A percentile compares a stretch with the other conserved stretches of the same genome.
Evolutionary conservation across 2,113 vertebrate genomes (phyloP).

Genomic region (Corvus cornix): DNA sequence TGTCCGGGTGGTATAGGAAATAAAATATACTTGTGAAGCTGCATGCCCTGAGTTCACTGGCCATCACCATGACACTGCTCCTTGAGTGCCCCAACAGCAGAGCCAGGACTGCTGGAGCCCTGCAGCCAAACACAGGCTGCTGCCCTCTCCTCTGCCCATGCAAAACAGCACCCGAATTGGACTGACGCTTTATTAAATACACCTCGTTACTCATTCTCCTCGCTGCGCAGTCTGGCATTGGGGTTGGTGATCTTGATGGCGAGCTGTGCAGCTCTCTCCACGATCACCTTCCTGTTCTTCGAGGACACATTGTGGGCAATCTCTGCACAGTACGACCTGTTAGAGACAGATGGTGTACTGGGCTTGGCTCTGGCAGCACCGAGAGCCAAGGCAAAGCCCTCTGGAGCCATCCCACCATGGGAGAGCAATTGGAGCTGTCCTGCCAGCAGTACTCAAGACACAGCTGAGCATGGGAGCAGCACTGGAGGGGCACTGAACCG

Average conservation of each 20-base stretch:
- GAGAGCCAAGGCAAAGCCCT: too few relatives aligned
- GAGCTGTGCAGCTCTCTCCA: constrained; percentile 95
- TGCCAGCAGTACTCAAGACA: fast-evolving
- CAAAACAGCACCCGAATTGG: background rate
- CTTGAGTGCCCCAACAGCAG: background rate
- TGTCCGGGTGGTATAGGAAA: background rate
- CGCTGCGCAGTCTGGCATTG: constrained; percentile 95
- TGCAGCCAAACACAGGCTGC: background rate
- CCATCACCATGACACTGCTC: background rate
- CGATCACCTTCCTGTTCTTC: constrained; percentile 96
- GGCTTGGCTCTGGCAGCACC: fast-evolving
- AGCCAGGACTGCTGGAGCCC: background rate
- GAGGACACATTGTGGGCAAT: constrained; percentile 99
- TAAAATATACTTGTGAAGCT: background rate
- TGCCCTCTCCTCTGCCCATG: background rate
- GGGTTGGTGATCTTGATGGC: constrained; percentile 98
- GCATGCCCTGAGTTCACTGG: fast-evolving
- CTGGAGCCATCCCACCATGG: fast-evolving
- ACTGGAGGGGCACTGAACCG: fast-evolving
- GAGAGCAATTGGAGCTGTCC: background rate
- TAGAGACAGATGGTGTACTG: fast-evolving
- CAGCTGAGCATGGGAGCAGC: fast-evolving
- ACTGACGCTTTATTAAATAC: constrained; percentile 77
- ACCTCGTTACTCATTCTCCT: constrained; percentile 90
- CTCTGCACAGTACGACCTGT: constrained; percentile 93